phyloP scores from a whole-genome alignment of 2,888 invertebrate genomes.

The Dasypogon diadema region DNA sequence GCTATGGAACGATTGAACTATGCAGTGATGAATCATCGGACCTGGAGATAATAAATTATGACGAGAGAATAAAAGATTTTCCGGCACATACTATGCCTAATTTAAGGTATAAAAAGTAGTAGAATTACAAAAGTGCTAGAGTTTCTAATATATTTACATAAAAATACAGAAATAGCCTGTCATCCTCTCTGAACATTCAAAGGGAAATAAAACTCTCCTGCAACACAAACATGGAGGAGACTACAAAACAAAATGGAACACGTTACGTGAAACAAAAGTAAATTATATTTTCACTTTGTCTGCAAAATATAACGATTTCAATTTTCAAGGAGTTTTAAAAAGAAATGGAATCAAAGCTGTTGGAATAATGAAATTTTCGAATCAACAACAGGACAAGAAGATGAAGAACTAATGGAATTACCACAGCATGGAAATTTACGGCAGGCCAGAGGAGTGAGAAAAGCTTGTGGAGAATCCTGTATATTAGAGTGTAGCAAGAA shows the following conservation, averaged over 20 bases:
- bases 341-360: not conserved
- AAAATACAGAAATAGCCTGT: not conserved
- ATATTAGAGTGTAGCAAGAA: not conserved
- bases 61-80: not conserved
- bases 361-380: too few species aligned
- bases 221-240: not conserved
- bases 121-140: not conserved
- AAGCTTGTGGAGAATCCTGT: not conserved
- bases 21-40: not conserved
- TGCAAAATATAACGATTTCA: not conserved
- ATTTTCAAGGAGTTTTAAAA: not conserved
- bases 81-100: too few species aligned
- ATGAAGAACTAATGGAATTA: not conserved
- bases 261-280: not conserved
- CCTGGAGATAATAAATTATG: not conserved
- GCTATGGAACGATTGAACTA: not conserved
- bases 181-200: not conserved
- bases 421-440: not conserved
- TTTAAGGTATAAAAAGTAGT: not conserved
- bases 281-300: not conserved
- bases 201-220: not conserved
- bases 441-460: not conserved
- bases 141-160: not conserved
- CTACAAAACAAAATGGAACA: not conserved
- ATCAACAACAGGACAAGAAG: too few species aligned